A percentile compares a stretch with the other conserved stretches of the same genome.
These are phyloP conservation scores for Chironomus tentans DNA, from an alignment of 2,888 invertebrate species.

Conservation along the genomic window DNA sequence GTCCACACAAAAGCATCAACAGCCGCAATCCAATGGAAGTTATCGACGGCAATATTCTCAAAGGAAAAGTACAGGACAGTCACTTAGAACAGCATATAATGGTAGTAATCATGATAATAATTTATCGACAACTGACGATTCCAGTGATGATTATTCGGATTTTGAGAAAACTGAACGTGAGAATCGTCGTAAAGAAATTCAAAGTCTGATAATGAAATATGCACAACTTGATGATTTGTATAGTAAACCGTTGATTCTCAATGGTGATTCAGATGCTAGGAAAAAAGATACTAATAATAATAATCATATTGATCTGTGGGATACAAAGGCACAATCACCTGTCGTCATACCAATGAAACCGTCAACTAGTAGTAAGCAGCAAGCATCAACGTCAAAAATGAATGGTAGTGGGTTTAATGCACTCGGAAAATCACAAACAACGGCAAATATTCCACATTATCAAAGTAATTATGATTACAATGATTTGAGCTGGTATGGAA, in stretches of 20 bases:
- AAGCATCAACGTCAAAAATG: background rate
- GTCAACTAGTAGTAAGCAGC: background rate
- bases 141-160: background rate
- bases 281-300: background rate
- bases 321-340: slow-evolving; percentile 7
- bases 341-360: slow-evolving; percentile 16
- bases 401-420: background rate
- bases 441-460: slow-evolving; percentile 1
- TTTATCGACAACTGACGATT: background rate
- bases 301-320: slow-evolving; percentile 10
- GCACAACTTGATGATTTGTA: slow-evolving; percentile 67
- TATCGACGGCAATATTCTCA: slow-evolving; percentile 36
- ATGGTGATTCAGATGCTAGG: background rate
- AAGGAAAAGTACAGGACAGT: slow-evolving; percentile 36
- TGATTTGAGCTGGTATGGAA: slow-evolving; percentile 9
- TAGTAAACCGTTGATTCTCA: slow-evolving; percentile 42
- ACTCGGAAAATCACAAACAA: slow-evolving; percentile 21
- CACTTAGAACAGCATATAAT: background rate
- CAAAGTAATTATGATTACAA: background rate
- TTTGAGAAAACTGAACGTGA: slow-evolving; percentile 57
- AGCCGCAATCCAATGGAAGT: slow-evolving; percentile 33
- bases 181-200: slow-evolving; percentile 72
- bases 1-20: slow-evolving; percentile 11
- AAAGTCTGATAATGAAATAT: slow-evolving; percentile 73
- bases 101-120: background rate